Conservation (phyloP, 2,888 invertebrate species). For the Leptinotarsa juncta region DNA sequence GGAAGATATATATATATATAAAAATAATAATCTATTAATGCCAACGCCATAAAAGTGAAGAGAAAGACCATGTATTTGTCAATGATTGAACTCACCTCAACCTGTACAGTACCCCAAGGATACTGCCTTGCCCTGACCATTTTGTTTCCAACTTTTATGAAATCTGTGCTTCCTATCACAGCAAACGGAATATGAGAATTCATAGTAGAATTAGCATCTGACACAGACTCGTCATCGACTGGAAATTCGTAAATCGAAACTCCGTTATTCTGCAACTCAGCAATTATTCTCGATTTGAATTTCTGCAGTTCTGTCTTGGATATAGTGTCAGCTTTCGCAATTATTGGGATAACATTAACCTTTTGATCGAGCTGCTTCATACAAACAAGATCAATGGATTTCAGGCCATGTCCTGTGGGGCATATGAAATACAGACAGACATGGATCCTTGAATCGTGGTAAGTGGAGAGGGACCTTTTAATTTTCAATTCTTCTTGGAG, state of each 20-base stretch:
- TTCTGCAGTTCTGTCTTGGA: constrained; percentile 97
- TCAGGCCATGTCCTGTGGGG: constrained; percentile 92
- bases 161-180: constrained; percentile 98
- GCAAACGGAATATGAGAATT: constrained; percentile 97
- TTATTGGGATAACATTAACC: constrained; percentile 97
- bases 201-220: constrained; percentile 87
- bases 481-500: constrained; percentile 99
- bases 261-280: constrained; percentile 91
- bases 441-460: constrained; percentile 96
- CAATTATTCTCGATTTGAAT: constrained; percentile 95
- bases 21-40: too few relatives aligned
- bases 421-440: constrained; percentile 99
- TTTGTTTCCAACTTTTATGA: constrained; percentile 96
- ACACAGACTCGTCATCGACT: constrained; percentile 95
- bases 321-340: constrained; percentile 99
- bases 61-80: too few relatives aligned
- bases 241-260: constrained; percentile 99
- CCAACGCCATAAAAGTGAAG: too few relatives aligned
- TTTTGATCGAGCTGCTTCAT: constrained; percentile 99
- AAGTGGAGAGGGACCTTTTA: constrained; percentile 87
- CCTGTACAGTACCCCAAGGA: constrained; percentile 95
- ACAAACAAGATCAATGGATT: constrained; percentile 97
- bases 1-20: too few relatives aligned
- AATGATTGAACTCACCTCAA: constrained; percentile 26
- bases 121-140: constrained; percentile 96